Evolutionary conservation across 23 tunicate species (phyloP).

Genomic region (Aplidium turbinatum): DNA sequence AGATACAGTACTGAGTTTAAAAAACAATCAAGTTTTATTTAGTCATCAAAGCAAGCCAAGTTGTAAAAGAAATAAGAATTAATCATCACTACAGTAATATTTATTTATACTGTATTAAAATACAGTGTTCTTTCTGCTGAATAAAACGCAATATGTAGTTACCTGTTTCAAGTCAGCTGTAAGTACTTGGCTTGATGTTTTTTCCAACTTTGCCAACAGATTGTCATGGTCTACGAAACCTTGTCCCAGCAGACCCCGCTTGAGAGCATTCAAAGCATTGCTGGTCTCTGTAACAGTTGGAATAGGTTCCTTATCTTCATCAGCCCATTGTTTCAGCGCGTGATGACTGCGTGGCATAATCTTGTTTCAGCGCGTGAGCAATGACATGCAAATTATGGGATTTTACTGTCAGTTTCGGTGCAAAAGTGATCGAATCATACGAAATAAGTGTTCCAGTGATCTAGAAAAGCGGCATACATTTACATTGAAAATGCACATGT

Average conservation of each 20-base stretch:
- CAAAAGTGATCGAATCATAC: conserved; percentile 21
- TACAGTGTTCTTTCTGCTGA: conserved; percentile 11
- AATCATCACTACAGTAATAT: neutral
- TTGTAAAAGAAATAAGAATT: conserved; percentile 3
- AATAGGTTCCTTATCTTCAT: conserved; percentile 30
- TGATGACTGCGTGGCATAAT: neutral
- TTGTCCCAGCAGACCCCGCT: conserved; percentile 30
- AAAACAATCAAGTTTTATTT: conserved; percentile 6
- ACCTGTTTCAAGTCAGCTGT: conserved; percentile 22
- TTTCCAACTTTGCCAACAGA: conserved; percentile 35
- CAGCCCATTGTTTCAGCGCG: neutral
- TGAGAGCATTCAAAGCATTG: conserved; percentile 34
- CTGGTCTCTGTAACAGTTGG: conserved; percentile 17
- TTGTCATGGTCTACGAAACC: conserved; percentile 23
- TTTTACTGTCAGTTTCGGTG: conserved; percentile 6
- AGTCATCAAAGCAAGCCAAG: conserved; percentile 5
- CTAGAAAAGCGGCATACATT: conserved; percentile 11
- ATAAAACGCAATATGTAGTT: conserved; percentile 18
- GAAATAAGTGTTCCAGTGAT: neutral
- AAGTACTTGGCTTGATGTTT: conserved; percentile 23
- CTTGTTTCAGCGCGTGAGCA: conserved; percentile 11
- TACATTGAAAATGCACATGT: too few species aligned
- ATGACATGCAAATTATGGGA: conserved; percentile 10
- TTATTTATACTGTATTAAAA: too few species aligned
- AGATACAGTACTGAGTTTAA: neutral